Evolutionary conservation across 2,888 invertebrate species (phyloP).

Genomic region (Xestia ashworthii): DNA sequence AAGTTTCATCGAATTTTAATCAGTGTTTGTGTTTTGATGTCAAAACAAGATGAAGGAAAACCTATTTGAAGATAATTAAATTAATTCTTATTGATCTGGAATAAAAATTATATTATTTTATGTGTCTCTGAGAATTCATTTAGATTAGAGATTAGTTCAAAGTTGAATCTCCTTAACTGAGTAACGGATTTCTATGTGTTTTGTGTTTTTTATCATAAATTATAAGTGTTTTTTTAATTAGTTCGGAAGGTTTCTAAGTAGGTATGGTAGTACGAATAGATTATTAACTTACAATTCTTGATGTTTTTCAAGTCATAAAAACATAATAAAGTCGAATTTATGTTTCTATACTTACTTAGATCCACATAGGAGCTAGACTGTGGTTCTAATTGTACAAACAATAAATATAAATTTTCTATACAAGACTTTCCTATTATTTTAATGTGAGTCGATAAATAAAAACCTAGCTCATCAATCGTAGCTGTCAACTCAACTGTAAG

Average conservation of each 20-base stretch:
- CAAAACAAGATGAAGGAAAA: constrained; percentile 20
- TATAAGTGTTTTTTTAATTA: not conserved
- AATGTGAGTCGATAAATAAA: not conserved
- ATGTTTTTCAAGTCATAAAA: not conserved
- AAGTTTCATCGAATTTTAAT: constrained; percentile 35
- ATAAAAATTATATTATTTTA: not conserved
- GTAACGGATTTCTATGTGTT: not conserved
- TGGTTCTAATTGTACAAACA: not conserved
- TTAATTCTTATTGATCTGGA: constrained; percentile 26
- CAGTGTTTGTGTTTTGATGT: constrained; percentile 10
- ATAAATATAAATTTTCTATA: not conserved
- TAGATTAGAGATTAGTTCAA: not conserved
- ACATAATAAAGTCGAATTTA: too few relatives aligned
- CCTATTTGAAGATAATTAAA: not conserved
- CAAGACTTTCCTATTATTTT: constrained; percentile 9
- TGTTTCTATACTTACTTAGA: too few relatives aligned
- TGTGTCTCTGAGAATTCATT: not conserved
- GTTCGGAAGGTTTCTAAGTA: not conserved
- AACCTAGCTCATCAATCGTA: constrained; percentile 10
- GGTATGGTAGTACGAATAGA: not conserved
- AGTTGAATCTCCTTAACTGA: not conserved
- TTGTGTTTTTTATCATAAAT: not conserved
- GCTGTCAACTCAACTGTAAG: constrained; percentile 13
- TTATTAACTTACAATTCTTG: not conserved
- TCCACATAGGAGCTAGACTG: not conserved